A percentile compares a stretch with the other conserved stretches of the same genome.
Evolutionary conservation across 2,113 vertebrate species (phyloP).

Genomic region (Callopanchax toddi): DNA sequence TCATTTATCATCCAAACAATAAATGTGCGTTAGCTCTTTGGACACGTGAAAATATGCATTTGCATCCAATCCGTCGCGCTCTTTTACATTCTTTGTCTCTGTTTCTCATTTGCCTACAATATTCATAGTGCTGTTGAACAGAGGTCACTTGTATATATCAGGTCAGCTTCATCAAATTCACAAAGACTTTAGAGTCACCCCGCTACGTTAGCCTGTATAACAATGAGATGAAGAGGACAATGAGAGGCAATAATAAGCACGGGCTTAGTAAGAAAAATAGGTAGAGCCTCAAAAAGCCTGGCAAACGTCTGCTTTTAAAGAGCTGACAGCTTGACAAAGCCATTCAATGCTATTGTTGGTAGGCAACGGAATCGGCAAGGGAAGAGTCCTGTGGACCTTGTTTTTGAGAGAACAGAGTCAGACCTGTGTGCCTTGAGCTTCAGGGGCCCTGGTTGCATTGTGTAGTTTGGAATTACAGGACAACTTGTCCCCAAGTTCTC

Average conservation of each 20-base stretch:
- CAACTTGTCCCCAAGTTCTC: not conserved
- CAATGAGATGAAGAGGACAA: conserved; percentile 63
- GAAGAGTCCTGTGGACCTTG: conserved; percentile 40
- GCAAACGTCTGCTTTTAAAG: conserved; percentile 61
- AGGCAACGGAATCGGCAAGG: conserved; percentile 39
- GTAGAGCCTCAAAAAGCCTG: conserved; percentile 45
- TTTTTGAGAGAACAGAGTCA: conserved; percentile 40
- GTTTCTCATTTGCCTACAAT: conserved; percentile 39
- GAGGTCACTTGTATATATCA: conserved; percentile 58
- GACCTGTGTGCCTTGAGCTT: conserved; percentile 30
- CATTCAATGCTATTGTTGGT: conserved; percentile 57
- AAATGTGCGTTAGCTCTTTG: conserved; percentile 5
- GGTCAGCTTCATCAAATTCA: conserved; percentile 64
- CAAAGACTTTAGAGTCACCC: conserved; percentile 47
- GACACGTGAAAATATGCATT: conserved; percentile 14
- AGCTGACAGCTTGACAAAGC: conserved; percentile 59
- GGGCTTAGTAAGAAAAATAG: conserved; percentile 46
- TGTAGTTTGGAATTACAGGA: conserved; percentile 42
- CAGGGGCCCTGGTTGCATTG: conserved; percentile 49
- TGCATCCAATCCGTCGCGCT: conserved; percentile 29
- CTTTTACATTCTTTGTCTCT: conserved; percentile 17
- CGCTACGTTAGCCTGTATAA: conserved; percentile 29
- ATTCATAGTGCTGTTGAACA: conserved; percentile 38
- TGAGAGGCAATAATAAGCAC: conserved; percentile 47
- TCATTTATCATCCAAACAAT: conserved; percentile 48